A percentile compares a stretch with the other conserved stretches of the same genome.
phyloP scores from a whole-genome alignment of 2,888 invertebrate genomes.

The Parochlus steinenii region DNA sequence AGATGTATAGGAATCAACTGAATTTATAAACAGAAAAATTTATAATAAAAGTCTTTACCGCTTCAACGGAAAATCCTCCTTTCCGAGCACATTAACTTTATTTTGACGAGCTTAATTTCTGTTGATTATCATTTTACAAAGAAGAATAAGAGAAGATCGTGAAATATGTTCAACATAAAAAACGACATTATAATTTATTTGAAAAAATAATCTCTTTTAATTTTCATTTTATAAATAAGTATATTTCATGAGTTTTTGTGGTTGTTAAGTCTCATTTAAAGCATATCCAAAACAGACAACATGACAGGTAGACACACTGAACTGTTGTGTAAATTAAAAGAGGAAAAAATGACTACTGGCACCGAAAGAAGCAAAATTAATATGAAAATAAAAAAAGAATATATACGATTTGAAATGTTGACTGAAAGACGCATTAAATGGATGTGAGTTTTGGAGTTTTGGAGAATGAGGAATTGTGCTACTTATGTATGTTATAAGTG shows the following conservation, averaged over 20 bases:
- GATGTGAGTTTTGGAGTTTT: too few species aligned
- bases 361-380: conserved; percentile 3
- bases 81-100: too few species aligned
- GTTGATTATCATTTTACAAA: background rate
- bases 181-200: conserved; percentile 11
- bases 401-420: too few species aligned
- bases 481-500: too few species aligned
- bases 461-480: too few species aligned
- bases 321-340: conserved; percentile 11
- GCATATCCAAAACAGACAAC: conserved; percentile 11
- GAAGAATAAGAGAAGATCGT: conserved; percentile 11
- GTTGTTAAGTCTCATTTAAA: conserved; percentile 12
- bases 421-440: too few species aligned
- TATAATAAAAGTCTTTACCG: background rate
- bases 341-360: conserved; percentile 13
- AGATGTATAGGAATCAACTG: too few species aligned
- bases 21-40: too few species aligned
- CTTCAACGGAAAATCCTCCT: background rate
- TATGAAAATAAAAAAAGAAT: too few species aligned
- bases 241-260: too few species aligned
- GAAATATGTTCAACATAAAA: conserved; percentile 12
- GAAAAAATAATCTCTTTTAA: conserved; percentile 2
- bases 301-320: conserved; percentile 14
- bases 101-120: too few species aligned
- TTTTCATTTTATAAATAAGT: too few species aligned